phyloP scores from a whole-genome alignment of 2,113 vertebrate genomes.

The Catagonus wagneri region DNA sequence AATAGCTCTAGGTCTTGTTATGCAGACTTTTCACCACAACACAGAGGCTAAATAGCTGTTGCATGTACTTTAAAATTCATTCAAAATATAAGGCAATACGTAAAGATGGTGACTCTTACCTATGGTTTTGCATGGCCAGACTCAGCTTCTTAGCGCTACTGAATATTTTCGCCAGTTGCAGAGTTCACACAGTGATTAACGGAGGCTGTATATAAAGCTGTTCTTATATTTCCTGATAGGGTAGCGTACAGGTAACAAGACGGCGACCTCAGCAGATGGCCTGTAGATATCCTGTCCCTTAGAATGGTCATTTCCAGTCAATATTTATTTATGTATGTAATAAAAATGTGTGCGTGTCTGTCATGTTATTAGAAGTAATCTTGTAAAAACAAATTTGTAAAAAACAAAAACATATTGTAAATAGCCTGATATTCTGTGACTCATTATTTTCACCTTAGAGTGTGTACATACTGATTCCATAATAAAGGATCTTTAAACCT shows the following conservation, averaged over 20 bases:
- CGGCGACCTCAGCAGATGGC: conserved; percentile 86
- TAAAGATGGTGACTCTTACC: conserved; percentile 86
- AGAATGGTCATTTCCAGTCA: conserved; percentile 91
- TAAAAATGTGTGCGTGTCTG: conserved; percentile 88
- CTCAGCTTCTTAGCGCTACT: conserved; percentile 89
- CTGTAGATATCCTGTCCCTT: conserved; percentile 92
- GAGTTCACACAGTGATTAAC: conserved; percentile 91
- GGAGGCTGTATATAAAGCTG: conserved; percentile 90
- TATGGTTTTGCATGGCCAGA: conserved; percentile 92
- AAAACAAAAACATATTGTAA: conserved; percentile 93
- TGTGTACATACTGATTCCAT: conserved; percentile 95
- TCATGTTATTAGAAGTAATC: conserved; percentile 85
- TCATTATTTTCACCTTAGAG: conserved; percentile 92
- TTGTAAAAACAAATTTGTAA: conserved; percentile 96
- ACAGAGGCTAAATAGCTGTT: conserved; percentile 86
- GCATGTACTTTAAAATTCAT: conserved; percentile 89
- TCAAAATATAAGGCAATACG: conserved; percentile 89
- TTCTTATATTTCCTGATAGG: conserved; percentile 87
- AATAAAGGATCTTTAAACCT: conserved; percentile 92
- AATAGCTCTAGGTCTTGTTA: conserved; percentile 85
- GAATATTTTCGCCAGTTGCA: conserved; percentile 90
- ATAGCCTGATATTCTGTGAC: conserved; percentile 92
- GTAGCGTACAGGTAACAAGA: conserved; percentile 87
- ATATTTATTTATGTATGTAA: conserved; percentile 98
- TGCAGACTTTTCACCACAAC: conserved; percentile 85